Evolutionary conservation across 1,140 invertebrate genomes (phyloP), one percentile per base, ranked within the genome.

Genomic region (Phymorhynchus buccinoides): DNA sequence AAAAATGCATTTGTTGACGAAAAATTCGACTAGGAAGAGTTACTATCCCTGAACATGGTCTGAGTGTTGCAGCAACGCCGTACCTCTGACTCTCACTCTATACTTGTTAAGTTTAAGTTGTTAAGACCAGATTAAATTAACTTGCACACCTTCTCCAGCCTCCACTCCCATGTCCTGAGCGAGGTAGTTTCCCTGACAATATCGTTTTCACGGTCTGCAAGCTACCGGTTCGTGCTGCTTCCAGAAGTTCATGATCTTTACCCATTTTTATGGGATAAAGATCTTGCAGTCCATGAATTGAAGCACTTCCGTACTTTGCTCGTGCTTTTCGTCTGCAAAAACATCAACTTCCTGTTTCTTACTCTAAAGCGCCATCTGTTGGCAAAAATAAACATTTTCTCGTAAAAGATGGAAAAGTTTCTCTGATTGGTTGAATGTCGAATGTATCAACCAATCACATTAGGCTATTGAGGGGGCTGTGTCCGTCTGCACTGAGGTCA

Each of bases 181-280:
- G 81, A 1, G 81, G 41, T 39, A 84, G 80, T 84, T 96, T 96
- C 93, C 97, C 96, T 90, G 95, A 95, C 88, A 99, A 94, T 91
- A 98, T 96, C 94, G 98, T 98, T 93, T 98, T 97, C 78, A 98
- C 97, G 88, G 96, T 95, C 86, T 95, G 94, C 89, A 96, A 95
- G 94, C 98, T 97, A 92, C 97, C 98, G 94, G 96, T 97, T 90
- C 97, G 95, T 88, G 97, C 97, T 90, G 97, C 98, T 92, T 99
- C 97, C 93, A 99, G 95, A 94, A 99, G 95, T 94, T 99, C 97
- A 94, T 98, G 97, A 94, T 98, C 97, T 94, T 98, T 98, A 92
- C 97, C 97, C 97, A 99, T 94, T 12, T 87, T 84, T 73, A 83
- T 16, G 35, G 0, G 30, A 22, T 62, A 62, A 16, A 62, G 56